Evolutionary conservation across 2,113 vertebrate species (phyloP).

Genomic region (Tichodroma muraria): DNA sequence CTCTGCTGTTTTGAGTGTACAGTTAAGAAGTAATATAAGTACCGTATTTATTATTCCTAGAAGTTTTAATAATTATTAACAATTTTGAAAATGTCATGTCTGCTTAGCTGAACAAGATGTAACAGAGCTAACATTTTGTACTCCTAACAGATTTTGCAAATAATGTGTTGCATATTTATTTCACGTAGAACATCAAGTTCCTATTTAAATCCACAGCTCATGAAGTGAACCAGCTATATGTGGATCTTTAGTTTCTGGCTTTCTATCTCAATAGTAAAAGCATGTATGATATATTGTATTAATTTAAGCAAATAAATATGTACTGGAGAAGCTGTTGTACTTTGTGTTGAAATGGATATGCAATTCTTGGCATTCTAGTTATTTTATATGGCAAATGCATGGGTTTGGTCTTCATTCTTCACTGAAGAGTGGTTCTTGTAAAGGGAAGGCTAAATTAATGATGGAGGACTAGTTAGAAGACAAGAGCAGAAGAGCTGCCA

Average conservation of each 20-base stretch:
- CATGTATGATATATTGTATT: conserved; percentile 59
- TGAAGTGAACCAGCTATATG: neutral
- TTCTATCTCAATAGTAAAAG: conserved; percentile 10
- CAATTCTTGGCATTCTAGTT: neutral
- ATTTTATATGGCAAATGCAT: neutral
- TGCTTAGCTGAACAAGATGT: conserved; percentile 68
- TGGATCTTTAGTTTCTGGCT: conserved; percentile 48
- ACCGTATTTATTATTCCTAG: conserved; percentile 63
- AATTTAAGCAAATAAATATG: conserved; percentile 74
- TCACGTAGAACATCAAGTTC: conserved; percentile 22
- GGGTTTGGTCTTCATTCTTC: neutral
- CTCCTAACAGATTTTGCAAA: conserved; percentile 48
- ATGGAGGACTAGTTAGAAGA: neutral
- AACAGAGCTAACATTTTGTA: conserved; percentile 65
- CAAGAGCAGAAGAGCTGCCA: neutral
- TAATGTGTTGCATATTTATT: conserved; percentile 48
- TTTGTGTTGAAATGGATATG: neutral
- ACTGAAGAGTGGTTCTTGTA: neutral
- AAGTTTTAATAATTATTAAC: conserved; percentile 66
- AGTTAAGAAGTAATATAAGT: conserved; percentile 52
- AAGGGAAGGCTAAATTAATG: neutral
- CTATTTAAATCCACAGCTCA: conserved; percentile 33
- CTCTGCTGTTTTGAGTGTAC: neutral
- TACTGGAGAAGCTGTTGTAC: neutral
- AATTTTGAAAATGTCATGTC: conserved; percentile 52